Percentiles rank a stretch among this genome's conserved stretches.
phyloP scores from a whole-genome alignment of 2,113 vertebrate genomes.

The Eolophus roseicapilla region DNA sequence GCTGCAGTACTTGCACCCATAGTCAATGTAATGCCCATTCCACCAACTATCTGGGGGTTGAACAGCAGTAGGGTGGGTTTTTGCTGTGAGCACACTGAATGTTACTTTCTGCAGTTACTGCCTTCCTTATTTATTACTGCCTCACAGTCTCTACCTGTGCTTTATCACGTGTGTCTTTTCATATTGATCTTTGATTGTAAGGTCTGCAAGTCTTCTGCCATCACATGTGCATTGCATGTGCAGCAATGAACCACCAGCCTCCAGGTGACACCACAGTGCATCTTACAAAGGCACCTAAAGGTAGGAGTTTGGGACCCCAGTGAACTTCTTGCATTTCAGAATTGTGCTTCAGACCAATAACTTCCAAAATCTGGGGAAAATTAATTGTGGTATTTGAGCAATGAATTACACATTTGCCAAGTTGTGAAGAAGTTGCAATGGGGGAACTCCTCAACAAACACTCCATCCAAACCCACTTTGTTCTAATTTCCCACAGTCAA shows the following conservation, averaged over 20 bases:
- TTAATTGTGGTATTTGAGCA: not conserved
- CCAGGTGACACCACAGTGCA: not conserved
- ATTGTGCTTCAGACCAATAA: not conserved
- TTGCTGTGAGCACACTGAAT: not conserved
- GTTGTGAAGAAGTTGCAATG: not conserved
- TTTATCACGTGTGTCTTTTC: not conserved
- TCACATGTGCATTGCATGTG: not conserved
- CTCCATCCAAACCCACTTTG: slow-evolving; percentile 16
- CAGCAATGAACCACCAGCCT: not conserved
- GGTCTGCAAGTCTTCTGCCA: not conserved
- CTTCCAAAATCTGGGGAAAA: not conserved
- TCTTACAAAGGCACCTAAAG: not conserved
- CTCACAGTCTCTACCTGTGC: not conserved
- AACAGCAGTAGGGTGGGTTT: not conserved
- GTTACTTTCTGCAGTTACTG: not conserved
- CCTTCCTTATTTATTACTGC: not conserved
- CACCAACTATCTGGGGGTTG: fast-evolving
- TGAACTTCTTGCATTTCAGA: not conserved
- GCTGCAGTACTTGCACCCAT: not conserved
- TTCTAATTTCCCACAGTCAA: slow-evolving; percentile 1
- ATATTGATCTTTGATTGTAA: not conserved
- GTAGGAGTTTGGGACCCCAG: not conserved
- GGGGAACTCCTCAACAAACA: not conserved
- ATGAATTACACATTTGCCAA: not conserved
- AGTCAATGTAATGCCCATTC: not conserved